Evolutionary conservation across 2,113 vertebrate genomes (phyloP).

Genomic region (Caranx melampygus): DNA sequence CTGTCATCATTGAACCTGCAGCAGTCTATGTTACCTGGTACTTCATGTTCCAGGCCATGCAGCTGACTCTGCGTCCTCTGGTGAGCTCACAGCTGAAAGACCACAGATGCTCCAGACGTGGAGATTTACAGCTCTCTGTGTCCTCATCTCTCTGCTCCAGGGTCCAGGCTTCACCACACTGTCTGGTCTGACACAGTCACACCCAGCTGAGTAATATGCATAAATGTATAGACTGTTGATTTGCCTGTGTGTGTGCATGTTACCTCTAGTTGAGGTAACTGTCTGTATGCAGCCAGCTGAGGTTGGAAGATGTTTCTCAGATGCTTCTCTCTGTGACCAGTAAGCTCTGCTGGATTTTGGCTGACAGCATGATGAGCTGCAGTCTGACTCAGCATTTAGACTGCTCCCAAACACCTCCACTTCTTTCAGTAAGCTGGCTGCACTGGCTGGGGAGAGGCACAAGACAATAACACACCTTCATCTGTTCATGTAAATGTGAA

Average conservation of each 20-base stretch:
- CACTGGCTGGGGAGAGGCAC: slow-evolving; percentile 49
- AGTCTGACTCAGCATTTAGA: slow-evolving; percentile 67
- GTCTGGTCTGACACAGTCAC: slow-evolving; percentile 68
- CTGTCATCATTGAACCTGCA: neutral
- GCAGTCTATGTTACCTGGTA: slow-evolving; percentile 83
- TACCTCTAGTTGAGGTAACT: slow-evolving; percentile 87
- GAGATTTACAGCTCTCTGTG: slow-evolving; percentile 32
- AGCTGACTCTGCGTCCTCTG: slow-evolving; percentile 83
- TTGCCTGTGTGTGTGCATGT: neutral
- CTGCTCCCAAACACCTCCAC: slow-evolving; percentile 59
- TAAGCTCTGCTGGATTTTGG: slow-evolving; percentile 85
- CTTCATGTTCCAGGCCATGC: slow-evolving; percentile 90
- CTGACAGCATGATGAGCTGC: slow-evolving; percentile 82
- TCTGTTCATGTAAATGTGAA: neutral
- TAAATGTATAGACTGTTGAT: neutral
- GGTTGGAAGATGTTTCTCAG: slow-evolving; percentile 88
- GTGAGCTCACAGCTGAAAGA: slow-evolving; percentile 87
- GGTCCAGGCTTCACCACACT: neutral
- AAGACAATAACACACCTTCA: neutral
- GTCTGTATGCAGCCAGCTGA: slow-evolving; percentile 89
- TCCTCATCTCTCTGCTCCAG: slow-evolving; percentile 1
- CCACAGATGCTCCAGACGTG: slow-evolving; percentile 88
- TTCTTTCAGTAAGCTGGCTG: slow-evolving; percentile 75
- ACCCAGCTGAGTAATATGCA: neutral
- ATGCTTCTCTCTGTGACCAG: slow-evolving; percentile 90